Percentiles rank a stretch among this genome's conserved stretches.
phyloP scores from a whole-genome alignment of 2,797 vertebrate species.

The Petrocephalus sullivani region DNA sequence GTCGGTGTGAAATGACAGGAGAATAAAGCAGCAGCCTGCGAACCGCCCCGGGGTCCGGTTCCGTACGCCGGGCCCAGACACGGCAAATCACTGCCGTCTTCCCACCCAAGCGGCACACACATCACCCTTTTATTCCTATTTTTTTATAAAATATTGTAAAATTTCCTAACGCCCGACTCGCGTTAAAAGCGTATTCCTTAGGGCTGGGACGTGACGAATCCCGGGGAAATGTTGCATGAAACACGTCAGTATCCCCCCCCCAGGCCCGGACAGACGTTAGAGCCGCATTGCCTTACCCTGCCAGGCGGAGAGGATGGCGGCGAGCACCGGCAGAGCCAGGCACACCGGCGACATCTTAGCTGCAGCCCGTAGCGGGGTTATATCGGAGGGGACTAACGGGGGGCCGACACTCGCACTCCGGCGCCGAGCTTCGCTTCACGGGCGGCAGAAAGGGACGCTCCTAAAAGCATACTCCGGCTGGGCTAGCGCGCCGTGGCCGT shows the following conservation, averaged over 20 bases:
- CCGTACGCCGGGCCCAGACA: background rate
- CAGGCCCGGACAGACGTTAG: constrained; percentile 42
- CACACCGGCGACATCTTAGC: constrained; percentile 45
- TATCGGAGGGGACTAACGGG: background rate
- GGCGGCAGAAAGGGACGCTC: constrained; percentile 8
- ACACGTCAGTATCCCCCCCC: background rate
- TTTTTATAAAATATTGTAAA: background rate
- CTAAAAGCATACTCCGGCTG: constrained; percentile 27
- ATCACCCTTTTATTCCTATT: background rate
- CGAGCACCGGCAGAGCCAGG: constrained; percentile 49
- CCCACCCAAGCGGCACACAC: too few relatives aligned
- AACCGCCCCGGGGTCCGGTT: background rate
- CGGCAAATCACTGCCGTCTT: background rate
- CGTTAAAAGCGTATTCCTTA: background rate
- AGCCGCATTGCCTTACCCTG: constrained; percentile 55
- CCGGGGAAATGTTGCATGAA: background rate
- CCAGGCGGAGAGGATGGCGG: constrained; percentile 52
- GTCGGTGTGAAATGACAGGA: background rate
- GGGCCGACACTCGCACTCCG: background rate
- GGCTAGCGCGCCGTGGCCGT: constrained; percentile 18
- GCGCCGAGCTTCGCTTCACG: background rate
- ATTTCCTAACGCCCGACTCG: background rate
- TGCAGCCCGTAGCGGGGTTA: constrained; percentile 10
- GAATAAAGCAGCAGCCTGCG: background rate
- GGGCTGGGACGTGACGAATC: background rate